phyloP scores from a whole-genome alignment of 1,140 invertebrate genomes.

The Ericerus pela region DNA sequence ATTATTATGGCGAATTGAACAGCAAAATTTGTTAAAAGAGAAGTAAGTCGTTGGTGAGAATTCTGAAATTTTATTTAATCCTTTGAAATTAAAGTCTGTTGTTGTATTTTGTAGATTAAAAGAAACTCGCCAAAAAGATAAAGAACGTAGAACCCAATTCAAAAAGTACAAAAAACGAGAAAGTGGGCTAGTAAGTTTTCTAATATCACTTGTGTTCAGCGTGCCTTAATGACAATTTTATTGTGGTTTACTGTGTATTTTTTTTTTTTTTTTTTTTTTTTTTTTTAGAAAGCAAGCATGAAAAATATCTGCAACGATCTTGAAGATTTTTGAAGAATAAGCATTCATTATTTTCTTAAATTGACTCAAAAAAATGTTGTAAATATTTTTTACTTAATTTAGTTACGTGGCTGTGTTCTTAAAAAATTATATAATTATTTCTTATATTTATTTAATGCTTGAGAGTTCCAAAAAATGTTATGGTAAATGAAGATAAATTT shows the following conservation, averaged over 20 bases:
- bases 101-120: conserved; percentile 36
- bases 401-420: too few species aligned
- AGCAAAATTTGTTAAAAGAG: conserved; percentile 67
- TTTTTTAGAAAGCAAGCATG: conserved; percentile 18
- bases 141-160: conserved; percentile 37
- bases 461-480: too few species aligned
- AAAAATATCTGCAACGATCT: conserved; percentile 3
- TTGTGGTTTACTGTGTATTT: background rate
- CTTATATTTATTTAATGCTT: too few species aligned
- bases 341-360: too few species aligned
- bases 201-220: background rate
- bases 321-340: background rate
- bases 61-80: conserved; percentile 2
- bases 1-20: conserved; percentile 88
- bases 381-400: too few species aligned
- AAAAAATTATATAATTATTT: too few species aligned
- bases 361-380: too few species aligned
- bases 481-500: too few species aligned
- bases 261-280: conserved; percentile 13
- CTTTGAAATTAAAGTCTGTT: background rate
- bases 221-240: background rate
- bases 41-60: conserved; percentile 39
- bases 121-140: conserved; percentile 44
- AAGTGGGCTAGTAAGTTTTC: conserved; percentile 23
- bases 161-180: conserved; percentile 27